Conservation (phyloP, 2,888 invertebrate species). For the Heteropelma amictum region DNA sequence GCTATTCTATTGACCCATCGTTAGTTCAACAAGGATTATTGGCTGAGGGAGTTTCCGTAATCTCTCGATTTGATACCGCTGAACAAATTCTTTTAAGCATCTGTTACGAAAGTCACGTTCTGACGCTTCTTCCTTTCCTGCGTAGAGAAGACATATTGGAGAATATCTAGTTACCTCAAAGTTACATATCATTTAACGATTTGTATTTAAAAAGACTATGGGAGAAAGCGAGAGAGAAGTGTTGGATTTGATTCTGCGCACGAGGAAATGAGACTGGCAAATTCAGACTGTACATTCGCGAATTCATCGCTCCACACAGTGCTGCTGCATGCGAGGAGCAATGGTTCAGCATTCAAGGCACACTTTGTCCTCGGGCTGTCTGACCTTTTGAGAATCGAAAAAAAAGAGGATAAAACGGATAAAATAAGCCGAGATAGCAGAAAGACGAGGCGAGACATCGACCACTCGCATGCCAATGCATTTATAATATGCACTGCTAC, state of each 20-base stretch:
- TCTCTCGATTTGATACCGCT: constrained; percentile 24
- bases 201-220: not conserved
- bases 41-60: too few species aligned
- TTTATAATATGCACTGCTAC: constrained; percentile 28
- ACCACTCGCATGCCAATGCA: constrained; percentile 25
- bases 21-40: too few species aligned
- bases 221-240: not conserved
- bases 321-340: constrained; percentile 34
- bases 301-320: constrained; percentile 19
- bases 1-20: too few species aligned
- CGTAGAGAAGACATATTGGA: constrained; percentile 8
- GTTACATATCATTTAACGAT: constrained; percentile 34
- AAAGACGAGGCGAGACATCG: constrained; percentile 33
- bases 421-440: not conserved
- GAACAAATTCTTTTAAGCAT: constrained; percentile 49
- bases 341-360: constrained; percentile 44
- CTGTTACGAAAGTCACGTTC: constrained; percentile 43
- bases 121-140: constrained; percentile 7
- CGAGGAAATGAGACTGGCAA: constrained; percentile 34
- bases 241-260: constrained; percentile 18
- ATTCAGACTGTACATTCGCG: constrained; percentile 34
- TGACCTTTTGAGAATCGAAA: constrained; percentile 43
- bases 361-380: constrained; percentile 44
- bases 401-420: constrained; percentile 1
- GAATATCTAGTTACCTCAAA: constrained; percentile 44